These are phyloP conservation scores for Pseudoips prasinana DNA, from an alignment of 2,888 invertebrate genomes.

Conservation along the genomic window DNA sequence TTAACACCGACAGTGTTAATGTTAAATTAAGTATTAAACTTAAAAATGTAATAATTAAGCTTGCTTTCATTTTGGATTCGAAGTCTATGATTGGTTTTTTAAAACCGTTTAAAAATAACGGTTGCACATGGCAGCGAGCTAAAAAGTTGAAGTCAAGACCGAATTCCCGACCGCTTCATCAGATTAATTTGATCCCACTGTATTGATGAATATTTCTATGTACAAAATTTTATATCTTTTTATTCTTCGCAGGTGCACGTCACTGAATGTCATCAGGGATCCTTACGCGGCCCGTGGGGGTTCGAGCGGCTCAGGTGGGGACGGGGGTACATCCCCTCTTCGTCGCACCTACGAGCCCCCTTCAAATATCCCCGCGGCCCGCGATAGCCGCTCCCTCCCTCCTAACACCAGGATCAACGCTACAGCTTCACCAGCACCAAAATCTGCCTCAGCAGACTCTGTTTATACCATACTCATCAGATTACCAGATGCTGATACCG, in stretches of 20 bases:
- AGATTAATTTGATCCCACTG: no score
- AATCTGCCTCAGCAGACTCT: conserved; percentile 86
- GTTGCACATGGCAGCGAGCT: no score
- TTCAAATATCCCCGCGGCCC: conserved; percentile 61
- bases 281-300: conserved; percentile 82
- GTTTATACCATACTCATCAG: conserved; percentile 97
- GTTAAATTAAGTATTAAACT: no score
- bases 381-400: conserved; percentile 85
- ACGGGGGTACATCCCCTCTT: conserved; percentile 76
- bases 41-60: no score
- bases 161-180: no score
- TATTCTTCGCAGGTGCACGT: conserved; percentile 88
- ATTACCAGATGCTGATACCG: conserved; percentile 85
- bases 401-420: conserved; percentile 83
- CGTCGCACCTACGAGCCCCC: conserved; percentile 67
- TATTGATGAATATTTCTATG: no score
- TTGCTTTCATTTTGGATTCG: no score
- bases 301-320: conserved; percentile 71
- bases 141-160: no score
- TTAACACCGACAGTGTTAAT: no score
- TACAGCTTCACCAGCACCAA: conserved; percentile 76
- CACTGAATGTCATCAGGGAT: conserved; percentile 91
- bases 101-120: no score
- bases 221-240: no score
- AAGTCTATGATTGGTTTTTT: no score